Base-by-base conservation (phyloP, 1,140 invertebrate species). In the Babylonia areolata region DNA sequence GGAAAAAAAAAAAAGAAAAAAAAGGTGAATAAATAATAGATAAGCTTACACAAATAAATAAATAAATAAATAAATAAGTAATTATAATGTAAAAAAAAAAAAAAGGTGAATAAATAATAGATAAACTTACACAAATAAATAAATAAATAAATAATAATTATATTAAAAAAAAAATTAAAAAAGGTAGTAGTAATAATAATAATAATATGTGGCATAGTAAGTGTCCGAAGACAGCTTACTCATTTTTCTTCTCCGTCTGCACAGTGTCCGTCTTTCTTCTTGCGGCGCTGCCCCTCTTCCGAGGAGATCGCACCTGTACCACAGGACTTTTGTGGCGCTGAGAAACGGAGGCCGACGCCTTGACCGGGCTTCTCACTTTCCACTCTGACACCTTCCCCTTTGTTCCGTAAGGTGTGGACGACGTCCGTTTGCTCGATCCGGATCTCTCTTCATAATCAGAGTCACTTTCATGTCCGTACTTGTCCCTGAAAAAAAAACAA, bases 371-470 rank as follows among this genome's bases (percentile, higher is more conserved):
- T 23, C 77, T 64, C 28, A 80, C 51, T 20, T 9, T 64, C 84
- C 84, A 85, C 35, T 85, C 51, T 42, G 84, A 85, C 28, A 79
- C 84, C 33, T 80, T 79, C 6, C 77, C 84, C 35, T 39, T 46
- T 23, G 84, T 69, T 28, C 35, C 28, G 82, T 71, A 73, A 3
- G 84, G 42, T 11, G 28, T 51, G 23, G 33, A 73, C 23, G 82
- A 84, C 28, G 17, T 46, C 82, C 82, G 58, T 9, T 23, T 5
- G 1, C 37, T 20, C 11, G 23, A 28, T 31, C 54, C 79, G 20
- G 35, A 71, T 31, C 37, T 40, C 11, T 54, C 37, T 6, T 69
- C 51, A 37, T 15, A 39, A 35, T 81, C 58, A 1, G 64, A 84
- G 39, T 84, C 82, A 46, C 39, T 71, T 20, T 73, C 64, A 42